Percentiles rank a stretch among this genome's conserved stretches.
Conservation (phyloP, 1,140 invertebrate species). For the Atta cephalotes region DNA sequence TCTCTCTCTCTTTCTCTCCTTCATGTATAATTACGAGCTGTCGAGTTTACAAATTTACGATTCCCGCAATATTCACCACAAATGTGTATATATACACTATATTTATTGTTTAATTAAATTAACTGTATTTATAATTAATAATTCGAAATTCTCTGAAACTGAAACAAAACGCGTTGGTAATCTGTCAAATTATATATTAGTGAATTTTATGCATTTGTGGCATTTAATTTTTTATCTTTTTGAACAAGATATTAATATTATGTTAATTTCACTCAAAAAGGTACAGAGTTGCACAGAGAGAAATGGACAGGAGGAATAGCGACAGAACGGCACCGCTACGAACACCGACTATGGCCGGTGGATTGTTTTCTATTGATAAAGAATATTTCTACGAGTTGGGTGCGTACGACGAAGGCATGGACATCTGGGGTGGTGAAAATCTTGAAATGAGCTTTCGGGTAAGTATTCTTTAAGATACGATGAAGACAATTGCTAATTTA, state of each 20-base stretch:
- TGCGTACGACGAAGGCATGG: conserved; percentile 99
- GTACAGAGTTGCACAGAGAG: conserved; percentile 98
- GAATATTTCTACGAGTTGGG: conserved; percentile 99
- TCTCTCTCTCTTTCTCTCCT: neutral
- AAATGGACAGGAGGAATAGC: conserved; percentile 95
- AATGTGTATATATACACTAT: neutral
- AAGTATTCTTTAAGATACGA: conserved; percentile 82
- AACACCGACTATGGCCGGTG: conserved; percentile 99
- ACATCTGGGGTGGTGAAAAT: conserved; percentile 99
- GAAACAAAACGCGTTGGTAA: conserved; percentile 11
- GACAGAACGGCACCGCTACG: conserved; percentile 96
- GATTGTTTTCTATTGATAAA: conserved; percentile 98
- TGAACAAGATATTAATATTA: conserved; percentile 35
- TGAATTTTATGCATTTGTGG: neutral
- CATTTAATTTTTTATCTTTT: conserved; percentile 22
- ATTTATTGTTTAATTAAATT: conserved; percentile 27
- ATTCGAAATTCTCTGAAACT: neutral
- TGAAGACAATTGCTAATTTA: neutral
- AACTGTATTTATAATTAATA: conserved; percentile 30
- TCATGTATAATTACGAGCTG: neutral
- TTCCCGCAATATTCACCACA: conserved; percentile 8
- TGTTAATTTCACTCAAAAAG: conserved; percentile 84
- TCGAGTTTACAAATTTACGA: conserved; percentile 32
- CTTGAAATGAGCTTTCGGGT: conserved; percentile 99
- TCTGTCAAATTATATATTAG: neutral